Percentiles rank a stretch among this genome's conserved stretches.
phyloP scores from a whole-genome alignment of 2,888 invertebrate species.

The Pseudeuparius sepicola region DNA sequence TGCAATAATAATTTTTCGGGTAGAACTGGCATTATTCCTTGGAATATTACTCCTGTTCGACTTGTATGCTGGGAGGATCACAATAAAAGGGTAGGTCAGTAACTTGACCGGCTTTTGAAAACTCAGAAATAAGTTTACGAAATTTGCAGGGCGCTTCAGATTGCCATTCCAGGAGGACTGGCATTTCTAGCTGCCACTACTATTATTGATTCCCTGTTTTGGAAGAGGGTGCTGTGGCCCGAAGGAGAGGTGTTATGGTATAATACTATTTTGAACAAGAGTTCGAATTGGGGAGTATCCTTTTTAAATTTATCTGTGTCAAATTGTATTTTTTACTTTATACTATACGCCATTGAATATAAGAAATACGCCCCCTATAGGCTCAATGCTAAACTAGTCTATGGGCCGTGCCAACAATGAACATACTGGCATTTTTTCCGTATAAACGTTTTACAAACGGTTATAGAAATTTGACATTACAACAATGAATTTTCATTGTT shows the following conservation, averaged over 20 bases:
- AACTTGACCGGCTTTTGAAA: constrained; percentile 13
- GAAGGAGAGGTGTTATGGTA: constrained; percentile 97
- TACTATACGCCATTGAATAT: too few species aligned
- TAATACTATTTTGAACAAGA: constrained; percentile 89
- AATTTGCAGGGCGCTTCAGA: constrained; percentile 55
- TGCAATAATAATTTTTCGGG: constrained; percentile 81
- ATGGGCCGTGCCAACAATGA: too few species aligned
- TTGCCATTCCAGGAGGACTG: constrained; percentile 61
- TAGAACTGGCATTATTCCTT: constrained; percentile 78
- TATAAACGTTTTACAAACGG: too few species aligned
- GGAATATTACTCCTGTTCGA: constrained; percentile 79
- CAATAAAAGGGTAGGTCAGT: constrained; percentile 51
- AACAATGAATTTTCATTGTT: too few species aligned
- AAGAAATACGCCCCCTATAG: too few species aligned
- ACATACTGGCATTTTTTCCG: too few species aligned
- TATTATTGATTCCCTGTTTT: constrained; percentile 83
- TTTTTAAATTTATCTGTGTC: constrained; percentile 43
- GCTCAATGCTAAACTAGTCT: too few species aligned
- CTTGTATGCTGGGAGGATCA: constrained; percentile 59
- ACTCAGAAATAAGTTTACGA: not conserved
- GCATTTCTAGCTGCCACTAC: constrained; percentile 61
- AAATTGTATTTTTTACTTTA: constrained; percentile 3
- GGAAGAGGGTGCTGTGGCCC: constrained; percentile 87
- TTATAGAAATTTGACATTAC: too few species aligned
- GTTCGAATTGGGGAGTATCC: constrained; percentile 96